Conservation (phyloP, 1,140 invertebrate species). For the Melitaea cinxia region DNA sequence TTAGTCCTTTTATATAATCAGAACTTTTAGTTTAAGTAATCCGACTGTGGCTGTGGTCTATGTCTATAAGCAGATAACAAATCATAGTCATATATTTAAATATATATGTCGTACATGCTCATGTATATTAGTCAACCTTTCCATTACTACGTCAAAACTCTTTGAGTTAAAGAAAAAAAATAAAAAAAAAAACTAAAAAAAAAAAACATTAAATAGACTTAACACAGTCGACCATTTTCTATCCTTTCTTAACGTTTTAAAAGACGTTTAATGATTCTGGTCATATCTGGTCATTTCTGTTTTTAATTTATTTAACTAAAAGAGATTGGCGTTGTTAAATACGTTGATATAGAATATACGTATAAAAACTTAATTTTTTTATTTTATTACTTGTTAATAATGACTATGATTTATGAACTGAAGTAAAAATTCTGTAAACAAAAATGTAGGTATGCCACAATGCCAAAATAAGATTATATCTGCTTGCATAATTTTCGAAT, state of each 20-base stretch:
- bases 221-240: neutral
- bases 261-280: conserved; percentile 7
- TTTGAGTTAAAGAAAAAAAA: too few relatives aligned
- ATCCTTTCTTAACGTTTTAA: neutral
- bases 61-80: conserved; percentile 61
- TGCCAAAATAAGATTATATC: conserved; percentile 42
- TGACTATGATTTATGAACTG: conserved; percentile 64
- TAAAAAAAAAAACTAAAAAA: neutral
- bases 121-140: conserved; percentile 18
- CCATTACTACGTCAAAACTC: too few relatives aligned
- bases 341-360: conserved; percentile 12
- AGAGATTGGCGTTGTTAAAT: neutral
- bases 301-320: conserved; percentile 17
- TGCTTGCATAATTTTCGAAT: conserved; percentile 29
- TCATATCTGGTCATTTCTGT: conserved; percentile 10
- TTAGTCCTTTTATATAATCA: conserved; percentile 36
- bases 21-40: conserved; percentile 53
- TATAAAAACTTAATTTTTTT: neutral
- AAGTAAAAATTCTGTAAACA: conserved; percentile 30
- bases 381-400: conserved; percentile 10
- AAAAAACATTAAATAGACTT: neutral
- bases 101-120: too few relatives aligned
- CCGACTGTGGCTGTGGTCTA: conserved; percentile 73
- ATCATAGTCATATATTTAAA: conserved; percentile 67
- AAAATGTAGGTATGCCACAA: conserved; percentile 56